Conservation (phyloP, 2,888 invertebrate species). For the Calliphora vomitoria region DNA sequence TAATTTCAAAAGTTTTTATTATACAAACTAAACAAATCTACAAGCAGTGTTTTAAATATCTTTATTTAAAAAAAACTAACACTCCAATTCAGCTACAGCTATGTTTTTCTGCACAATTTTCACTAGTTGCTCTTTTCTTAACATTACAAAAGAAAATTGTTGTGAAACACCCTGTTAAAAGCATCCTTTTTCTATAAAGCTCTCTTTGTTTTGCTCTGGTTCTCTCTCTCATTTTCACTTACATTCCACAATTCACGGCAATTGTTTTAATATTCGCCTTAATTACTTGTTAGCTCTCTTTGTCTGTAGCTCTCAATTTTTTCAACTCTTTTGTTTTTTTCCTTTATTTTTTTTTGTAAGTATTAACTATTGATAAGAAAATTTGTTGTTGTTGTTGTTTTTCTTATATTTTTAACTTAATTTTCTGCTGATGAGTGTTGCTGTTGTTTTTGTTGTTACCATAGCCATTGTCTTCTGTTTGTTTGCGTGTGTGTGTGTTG, state of each 20-base stretch:
- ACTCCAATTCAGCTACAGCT: slow-evolving; percentile 3
- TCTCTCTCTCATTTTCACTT: slow-evolving; percentile 10
- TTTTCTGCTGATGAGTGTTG: slow-evolving; percentile 52
- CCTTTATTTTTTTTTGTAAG: not conserved
- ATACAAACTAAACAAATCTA: too few species aligned
- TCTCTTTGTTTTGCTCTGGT: not conserved
- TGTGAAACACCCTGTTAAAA: slow-evolving; percentile 2
- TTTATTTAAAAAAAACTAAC: too few species aligned
- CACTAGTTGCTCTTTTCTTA: slow-evolving; percentile 36
- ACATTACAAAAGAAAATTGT: not conserved
- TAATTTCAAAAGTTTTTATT: too few species aligned
- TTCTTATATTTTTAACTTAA: slow-evolving; percentile 29
- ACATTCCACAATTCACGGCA: slow-evolving; percentile 67
- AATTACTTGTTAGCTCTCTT: slow-evolving; percentile 1
- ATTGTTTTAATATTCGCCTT: not conserved
- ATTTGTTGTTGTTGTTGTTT: slow-evolving; percentile 8
- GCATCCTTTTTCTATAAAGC: slow-evolving; percentile 3
- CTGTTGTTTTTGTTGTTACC: slow-evolving; percentile 17
- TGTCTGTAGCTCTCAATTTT: not conserved
- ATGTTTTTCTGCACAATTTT: not conserved
- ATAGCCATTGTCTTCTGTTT: slow-evolving; percentile 31
- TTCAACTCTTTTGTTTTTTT: slow-evolving; percentile 11
- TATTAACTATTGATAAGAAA: slow-evolving; percentile 44
- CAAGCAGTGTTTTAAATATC: too few species aligned
- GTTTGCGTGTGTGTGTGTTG: slow-evolving; percentile 37